phyloP scores from a whole-genome alignment of 2,113 vertebrate genomes.

The Nematolebias whitei region DNA sequence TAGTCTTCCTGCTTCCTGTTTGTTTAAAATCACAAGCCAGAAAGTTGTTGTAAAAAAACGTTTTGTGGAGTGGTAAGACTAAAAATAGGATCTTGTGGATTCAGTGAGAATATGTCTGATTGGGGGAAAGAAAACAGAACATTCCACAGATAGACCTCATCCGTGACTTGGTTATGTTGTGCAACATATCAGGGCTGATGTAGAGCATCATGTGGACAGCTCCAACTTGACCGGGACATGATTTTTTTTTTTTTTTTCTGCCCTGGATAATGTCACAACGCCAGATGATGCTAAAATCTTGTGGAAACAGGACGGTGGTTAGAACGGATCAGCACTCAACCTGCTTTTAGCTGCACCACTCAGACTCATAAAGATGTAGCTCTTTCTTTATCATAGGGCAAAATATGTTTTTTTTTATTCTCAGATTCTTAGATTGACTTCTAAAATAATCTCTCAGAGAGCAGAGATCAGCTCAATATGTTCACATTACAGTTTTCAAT shows the following conservation, averaged over 20 bases:
- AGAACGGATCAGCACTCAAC: background rate
- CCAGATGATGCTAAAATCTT: background rate
- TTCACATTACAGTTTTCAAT: background rate
- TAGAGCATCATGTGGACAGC: background rate
- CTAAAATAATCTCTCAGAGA: background rate
- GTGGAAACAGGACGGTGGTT: background rate
- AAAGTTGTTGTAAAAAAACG: background rate
- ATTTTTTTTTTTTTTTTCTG: background rate
- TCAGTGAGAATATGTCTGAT: background rate
- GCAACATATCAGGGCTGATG: background rate
- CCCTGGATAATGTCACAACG: background rate
- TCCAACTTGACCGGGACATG: background rate
- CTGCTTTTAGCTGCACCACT: background rate
- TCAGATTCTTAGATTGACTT: background rate
- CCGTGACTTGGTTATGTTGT: background rate
- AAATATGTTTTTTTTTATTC: background rate
- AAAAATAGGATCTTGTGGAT: slow-evolving; percentile 2
- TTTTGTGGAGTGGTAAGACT: background rate
- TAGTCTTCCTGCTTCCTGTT: background rate
- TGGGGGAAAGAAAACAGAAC: background rate
- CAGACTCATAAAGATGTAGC: background rate
- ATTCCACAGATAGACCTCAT: background rate
- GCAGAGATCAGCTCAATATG: background rate
- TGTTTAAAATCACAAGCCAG: background rate
- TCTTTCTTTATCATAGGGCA: background rate